Evolutionary conservation across 2,888 invertebrate species (phyloP).

Genomic region (Cataglyphis cursor): DNA sequence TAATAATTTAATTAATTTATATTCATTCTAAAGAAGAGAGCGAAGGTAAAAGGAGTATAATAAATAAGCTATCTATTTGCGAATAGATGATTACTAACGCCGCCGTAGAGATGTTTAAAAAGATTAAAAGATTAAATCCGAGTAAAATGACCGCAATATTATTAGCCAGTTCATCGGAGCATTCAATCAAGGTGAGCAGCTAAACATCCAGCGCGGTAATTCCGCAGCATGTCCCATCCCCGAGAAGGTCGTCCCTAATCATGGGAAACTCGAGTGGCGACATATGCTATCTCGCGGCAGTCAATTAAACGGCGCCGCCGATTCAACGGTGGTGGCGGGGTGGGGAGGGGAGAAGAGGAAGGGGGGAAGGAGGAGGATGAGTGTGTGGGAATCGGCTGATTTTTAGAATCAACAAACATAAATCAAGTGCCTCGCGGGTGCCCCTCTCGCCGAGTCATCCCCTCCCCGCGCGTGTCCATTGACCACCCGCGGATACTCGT

Average conservation of each 20-base stretch:
- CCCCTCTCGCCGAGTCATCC: conserved; percentile 36
- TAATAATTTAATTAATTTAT: neutral
- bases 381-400: conserved; percentile 82
- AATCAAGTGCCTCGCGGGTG: conserved; percentile 79
- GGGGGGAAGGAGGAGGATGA: neutral
- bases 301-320: conserved; percentile 76
- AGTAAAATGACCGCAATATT: neutral
- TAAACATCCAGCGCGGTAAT: neutral
- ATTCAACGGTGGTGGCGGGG: conserved; percentile 22
- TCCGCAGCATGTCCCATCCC: conserved; percentile 21
- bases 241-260: conserved; percentile 62
- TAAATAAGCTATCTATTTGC: neutral
- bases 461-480: conserved; percentile 26
- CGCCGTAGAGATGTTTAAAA: neutral
- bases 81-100: neutral
- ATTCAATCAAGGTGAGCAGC: neutral
- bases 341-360: conserved; percentile 24
- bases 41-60: neutral
- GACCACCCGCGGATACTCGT: conserved; percentile 72
- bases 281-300: conserved; percentile 78
- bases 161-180: neutral
- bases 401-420: conserved; percentile 83
- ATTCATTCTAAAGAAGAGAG: neutral
- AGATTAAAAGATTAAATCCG: neutral
- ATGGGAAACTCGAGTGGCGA: conserved; percentile 81